Conservation (phyloP, 35 echinoderm and acorn worm species). For the Apostichopus californicus region DNA sequence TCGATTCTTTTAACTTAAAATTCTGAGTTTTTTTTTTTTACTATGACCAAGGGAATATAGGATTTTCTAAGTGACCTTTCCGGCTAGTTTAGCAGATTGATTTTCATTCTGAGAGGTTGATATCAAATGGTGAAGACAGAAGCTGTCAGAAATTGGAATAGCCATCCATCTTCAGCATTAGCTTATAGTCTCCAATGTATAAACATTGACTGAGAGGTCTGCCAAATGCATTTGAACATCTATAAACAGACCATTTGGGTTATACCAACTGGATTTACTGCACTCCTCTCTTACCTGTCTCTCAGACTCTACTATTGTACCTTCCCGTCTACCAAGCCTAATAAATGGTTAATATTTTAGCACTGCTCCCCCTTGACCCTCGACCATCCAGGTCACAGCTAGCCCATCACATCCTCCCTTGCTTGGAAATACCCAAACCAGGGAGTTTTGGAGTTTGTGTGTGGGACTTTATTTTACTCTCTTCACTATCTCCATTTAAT, state of each 20-base stretch:
- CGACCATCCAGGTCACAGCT: too few species aligned
- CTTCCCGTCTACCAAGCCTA: too few species aligned
- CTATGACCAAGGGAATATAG: background rate
- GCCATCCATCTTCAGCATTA: background rate
- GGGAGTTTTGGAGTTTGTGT: too few species aligned
- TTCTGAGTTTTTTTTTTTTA: background rate
- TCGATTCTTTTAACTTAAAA: too few species aligned
- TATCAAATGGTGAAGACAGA: background rate
- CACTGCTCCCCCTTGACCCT: too few species aligned
- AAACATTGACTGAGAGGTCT: background rate
- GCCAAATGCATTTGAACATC: background rate
- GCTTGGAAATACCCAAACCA: too few species aligned
- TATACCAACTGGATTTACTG: background rate
- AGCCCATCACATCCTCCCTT: too few species aligned
- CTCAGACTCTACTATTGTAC: too few species aligned
- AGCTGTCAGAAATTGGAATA: background rate
- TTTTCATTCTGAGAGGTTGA: background rate
- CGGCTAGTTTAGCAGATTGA: background rate
- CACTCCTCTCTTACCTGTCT: too few species aligned
- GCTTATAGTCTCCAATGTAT: background rate
- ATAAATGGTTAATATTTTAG: too few species aligned
- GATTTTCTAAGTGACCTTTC: background rate
- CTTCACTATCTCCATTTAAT: too few species aligned
- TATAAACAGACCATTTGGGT: background rate
- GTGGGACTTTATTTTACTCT: too few species aligned